Percentiles rank a stretch among this genome's conserved stretches.
Conservation (phyloP, 2,113 vertebrate species). For the Electrona antarctica region DNA sequence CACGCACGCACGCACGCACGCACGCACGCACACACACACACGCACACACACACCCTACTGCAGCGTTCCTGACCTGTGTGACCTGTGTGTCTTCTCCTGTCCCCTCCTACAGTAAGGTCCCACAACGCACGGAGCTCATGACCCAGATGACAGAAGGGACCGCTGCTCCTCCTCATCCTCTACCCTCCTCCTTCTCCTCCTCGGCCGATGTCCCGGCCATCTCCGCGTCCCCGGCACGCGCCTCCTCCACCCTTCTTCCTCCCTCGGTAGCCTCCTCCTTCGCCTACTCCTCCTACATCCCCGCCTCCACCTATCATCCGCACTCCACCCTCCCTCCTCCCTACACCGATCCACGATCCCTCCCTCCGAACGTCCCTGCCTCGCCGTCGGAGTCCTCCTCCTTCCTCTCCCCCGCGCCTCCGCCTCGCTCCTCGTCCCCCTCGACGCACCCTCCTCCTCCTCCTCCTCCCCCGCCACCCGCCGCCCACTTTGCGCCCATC, state of each 20-base stretch:
- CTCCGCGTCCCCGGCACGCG: constrained; percentile 17
- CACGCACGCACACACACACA: constrained; percentile 22
- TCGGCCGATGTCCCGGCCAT: not conserved
- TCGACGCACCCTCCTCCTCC: not conserved
- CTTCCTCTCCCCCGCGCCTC: not conserved
- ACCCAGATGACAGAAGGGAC: constrained; percentile 52
- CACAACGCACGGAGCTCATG: constrained; percentile 69
- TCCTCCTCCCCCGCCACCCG: not conserved
- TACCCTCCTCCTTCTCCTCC: not conserved
- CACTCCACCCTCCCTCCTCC: constrained; percentile 50
- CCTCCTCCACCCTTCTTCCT: constrained; percentile 51
- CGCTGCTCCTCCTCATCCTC: constrained; percentile 37
- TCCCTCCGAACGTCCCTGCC: constrained; percentile 50
- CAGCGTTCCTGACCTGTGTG: not conserved
- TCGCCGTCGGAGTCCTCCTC: constrained; percentile 20
- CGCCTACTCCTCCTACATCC: constrained; percentile 38
- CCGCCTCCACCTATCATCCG: constrained; percentile 35
- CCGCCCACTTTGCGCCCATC: constrained; percentile 37
- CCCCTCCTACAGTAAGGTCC: constrained; percentile 60
- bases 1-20: constrained; percentile 7
- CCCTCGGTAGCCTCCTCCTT: constrained; percentile 28
- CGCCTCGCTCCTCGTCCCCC: not conserved
- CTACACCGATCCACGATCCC: constrained; percentile 55
- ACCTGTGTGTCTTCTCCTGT: not conserved
- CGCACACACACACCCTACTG: not conserved